Conservation (phyloP, 2,888 invertebrate genomes). For the Scaptodrosophila latifasciaeformis region DNA sequence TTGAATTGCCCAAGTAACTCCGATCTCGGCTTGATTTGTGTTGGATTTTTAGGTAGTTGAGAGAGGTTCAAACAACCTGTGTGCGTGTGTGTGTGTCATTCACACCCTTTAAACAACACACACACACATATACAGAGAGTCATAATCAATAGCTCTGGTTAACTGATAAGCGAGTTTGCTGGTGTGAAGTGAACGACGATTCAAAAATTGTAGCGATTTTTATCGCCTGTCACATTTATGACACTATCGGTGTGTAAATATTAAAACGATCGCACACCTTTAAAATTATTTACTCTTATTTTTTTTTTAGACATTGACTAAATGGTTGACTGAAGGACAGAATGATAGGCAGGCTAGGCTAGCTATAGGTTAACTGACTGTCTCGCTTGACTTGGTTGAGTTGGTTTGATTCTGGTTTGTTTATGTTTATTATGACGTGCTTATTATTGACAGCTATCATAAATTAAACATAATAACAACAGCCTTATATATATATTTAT, state of each 20-base stretch:
- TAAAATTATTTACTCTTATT: not conserved
- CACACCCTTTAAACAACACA: no score
- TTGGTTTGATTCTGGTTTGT: not conserved
- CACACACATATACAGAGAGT: no score
- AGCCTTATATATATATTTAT: not conserved
- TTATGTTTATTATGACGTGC: slow-evolving; percentile 53
- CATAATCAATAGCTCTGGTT: no score
- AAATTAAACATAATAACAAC: slow-evolving; percentile 35
- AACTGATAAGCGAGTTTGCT: no score
- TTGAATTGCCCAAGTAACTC: no score
- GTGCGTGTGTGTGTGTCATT: not conserved
- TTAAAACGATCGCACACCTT: slow-evolving; percentile 52
- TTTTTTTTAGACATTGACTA: no score
- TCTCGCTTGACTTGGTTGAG: not conserved
- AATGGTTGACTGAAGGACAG: no score
- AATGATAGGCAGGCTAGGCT: no score
- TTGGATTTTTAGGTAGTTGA: no score
- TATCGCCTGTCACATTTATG: slow-evolving; percentile 72
- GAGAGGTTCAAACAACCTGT: not conserved
- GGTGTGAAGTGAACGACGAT: not conserved
- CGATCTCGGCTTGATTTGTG: no score
- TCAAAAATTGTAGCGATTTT: slow-evolving; percentile 53
- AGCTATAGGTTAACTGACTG: no score
- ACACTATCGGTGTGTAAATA: slow-evolving; percentile 64
- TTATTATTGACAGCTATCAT: slow-evolving; percentile 56